These are phyloP conservation scores for Pomphorhynchus laevis DNA, from an alignment of 1,140 invertebrate species.

Conservation along the genomic window DNA sequence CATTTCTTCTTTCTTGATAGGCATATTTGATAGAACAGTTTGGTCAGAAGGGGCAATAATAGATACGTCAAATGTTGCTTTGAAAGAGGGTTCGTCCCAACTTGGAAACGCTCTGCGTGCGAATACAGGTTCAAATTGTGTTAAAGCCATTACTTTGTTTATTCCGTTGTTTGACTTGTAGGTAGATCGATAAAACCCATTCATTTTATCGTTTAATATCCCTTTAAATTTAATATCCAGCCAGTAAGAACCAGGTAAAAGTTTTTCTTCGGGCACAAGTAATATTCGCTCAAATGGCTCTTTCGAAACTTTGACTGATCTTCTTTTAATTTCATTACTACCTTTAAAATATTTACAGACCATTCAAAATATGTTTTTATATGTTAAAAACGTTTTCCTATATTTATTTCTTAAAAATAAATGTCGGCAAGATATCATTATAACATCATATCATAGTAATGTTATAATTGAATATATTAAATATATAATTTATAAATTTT, in stretches of 20 bases:
- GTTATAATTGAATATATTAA: too few relatives aligned
- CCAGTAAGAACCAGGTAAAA: conserved; percentile 29
- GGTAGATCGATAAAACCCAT: conserved; percentile 63
- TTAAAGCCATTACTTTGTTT: conserved; percentile 7
- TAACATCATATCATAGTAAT: too few relatives aligned
- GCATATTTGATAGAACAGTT: conserved; percentile 67
- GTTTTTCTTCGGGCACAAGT: conserved; percentile 25
- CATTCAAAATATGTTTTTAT: too few relatives aligned
- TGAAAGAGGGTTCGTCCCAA: conserved; percentile 78
- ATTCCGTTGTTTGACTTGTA: conserved; percentile 44
- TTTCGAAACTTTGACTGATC: conserved; percentile 8
- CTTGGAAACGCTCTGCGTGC: conserved; percentile 67
- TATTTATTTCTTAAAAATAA: too few relatives aligned
- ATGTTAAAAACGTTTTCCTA: too few relatives aligned
- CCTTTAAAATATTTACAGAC: too few relatives aligned
- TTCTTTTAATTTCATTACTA: too few relatives aligned
- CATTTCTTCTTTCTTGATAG: conserved; percentile 15
- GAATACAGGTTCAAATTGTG: conserved; percentile 36
- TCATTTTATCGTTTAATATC: conserved; percentile 61
- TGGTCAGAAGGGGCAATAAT: conserved; percentile 31
- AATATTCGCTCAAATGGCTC: conserved; percentile 22
- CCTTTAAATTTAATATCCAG: conserved; percentile 38
- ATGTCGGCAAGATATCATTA: too few relatives aligned
- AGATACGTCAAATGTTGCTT: conserved; percentile 63
- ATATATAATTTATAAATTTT: too few relatives aligned